Evolutionary conservation across 2,888 invertebrate genomes (phyloP), one percentile per base, ranked within the genome.

Genomic region (Schizotus pectinicornis): DNA sequence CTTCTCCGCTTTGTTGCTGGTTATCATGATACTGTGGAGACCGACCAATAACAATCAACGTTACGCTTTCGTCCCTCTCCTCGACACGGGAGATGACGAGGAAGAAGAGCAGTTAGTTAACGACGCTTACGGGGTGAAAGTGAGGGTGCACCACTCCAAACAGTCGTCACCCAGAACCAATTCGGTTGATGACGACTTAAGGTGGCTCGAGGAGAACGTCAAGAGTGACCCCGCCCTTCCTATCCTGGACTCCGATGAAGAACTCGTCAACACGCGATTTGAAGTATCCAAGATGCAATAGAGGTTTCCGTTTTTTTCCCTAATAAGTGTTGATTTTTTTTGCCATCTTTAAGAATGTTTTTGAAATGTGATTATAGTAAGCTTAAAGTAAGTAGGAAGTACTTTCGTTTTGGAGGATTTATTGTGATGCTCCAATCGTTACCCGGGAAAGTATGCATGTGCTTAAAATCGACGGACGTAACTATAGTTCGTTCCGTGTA

Each of bases 131-230:
- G 93, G 93, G 0, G 89, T 91, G 0, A 91, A 91, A 77, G 89
- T 90, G 84, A 84, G 90, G 49, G 71, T 78, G 49, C 75, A 78
- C 43, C 70, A 70, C 53, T 74, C 74, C 47, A 68, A 68, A 34
- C 58, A 63, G 37, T 66, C 80, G 56, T 81, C 82, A 5, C 79
- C 81, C 2, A 81, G 81, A 65, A 77, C 79, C 33, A 82, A 80
- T 61, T 83, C 81, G 8, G 80, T 89, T 77, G 91, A 92, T 68
- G 90, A 91, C 68, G 91, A 92, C 73, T 78, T 92, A 65, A 88
- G 93, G 74, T 97, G 96, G 96, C 91, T 97, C 5, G 96, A 97
- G 76, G 95, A 95, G 68, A 93, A 97, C 78, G 95, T 97, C 67
- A 82, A 90, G 63, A 85, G 86, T 56, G 91, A 91, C 77, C 86